Evolutionary conservation across 1,140 invertebrate species (phyloP).

Genomic region (Chymomyza costata): DNA sequence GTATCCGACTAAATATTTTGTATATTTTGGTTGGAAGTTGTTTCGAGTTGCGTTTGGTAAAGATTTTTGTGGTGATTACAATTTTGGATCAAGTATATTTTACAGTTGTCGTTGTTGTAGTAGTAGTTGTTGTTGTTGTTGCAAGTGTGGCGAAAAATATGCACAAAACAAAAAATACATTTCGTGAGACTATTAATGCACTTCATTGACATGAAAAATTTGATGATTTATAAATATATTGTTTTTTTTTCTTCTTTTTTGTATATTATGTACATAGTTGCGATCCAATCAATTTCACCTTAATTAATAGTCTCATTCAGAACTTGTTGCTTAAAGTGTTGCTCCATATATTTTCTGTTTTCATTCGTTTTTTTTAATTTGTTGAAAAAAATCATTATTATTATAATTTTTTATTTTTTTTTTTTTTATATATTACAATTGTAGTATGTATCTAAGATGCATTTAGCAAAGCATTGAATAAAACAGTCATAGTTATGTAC

Average conservation of each 20-base stretch:
- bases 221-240: conserved; percentile 15
- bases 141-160: conserved; percentile 61
- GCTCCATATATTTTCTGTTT: conserved; percentile 66
- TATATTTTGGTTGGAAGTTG: conserved; percentile 10
- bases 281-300: conserved; percentile 14
- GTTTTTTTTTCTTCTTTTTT: background rate
- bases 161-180: conserved; percentile 74
- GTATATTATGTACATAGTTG: conserved; percentile 23
- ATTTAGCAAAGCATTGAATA: conserved; percentile 49
- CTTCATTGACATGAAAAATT: conserved; percentile 45
- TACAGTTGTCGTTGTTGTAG: conserved; percentile 41
- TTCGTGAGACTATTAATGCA: conserved; percentile 74
- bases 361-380: too few species aligned
- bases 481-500: conserved; percentile 2
- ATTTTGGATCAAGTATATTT: conserved; percentile 39
- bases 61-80: conserved; percentile 30
- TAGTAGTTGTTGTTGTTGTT: conserved; percentile 45
- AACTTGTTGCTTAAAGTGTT: conserved; percentile 73
- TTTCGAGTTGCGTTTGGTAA: conserved; percentile 14
- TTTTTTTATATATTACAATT: conserved; percentile 53
- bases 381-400: too few species aligned
- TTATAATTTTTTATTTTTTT: conserved; percentile 7
- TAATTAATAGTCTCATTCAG: conserved; percentile 75
- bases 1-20: conserved; percentile 88
- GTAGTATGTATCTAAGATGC: conserved; percentile 22